These are phyloP conservation scores for Drosophila ananassae DNA, from an alignment of 1,140 invertebrate genomes.

Conservation along the genomic window DNA sequence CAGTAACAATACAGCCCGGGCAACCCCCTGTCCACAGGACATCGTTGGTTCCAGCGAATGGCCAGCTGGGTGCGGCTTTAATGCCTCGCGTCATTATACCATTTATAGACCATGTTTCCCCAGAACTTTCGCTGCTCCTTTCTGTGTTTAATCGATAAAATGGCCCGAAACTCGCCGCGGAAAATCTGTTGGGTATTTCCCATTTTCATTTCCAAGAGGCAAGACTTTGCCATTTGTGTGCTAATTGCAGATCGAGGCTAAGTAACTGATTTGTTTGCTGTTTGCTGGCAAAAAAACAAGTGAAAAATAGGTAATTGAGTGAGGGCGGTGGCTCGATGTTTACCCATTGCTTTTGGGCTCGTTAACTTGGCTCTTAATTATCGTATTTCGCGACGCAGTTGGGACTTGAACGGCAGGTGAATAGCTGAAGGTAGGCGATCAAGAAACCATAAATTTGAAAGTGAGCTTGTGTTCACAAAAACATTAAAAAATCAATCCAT, in stretches of 20 bases:
- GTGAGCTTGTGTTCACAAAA: not conserved
- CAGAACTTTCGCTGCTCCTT: slow-evolving; percentile 68
- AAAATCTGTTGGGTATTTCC: slow-evolving; percentile 28
- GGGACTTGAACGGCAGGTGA: not conserved
- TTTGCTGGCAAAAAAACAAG: not conserved
- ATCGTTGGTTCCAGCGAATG: slow-evolving; percentile 30
- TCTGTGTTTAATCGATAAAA: slow-evolving; percentile 72
- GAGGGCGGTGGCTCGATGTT: slow-evolving; percentile 22
- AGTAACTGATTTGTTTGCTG: slow-evolving; percentile 47
- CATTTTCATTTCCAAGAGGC: slow-evolving; percentile 13
- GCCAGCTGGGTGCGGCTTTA: slow-evolving; percentile 67
- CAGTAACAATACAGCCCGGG: slow-evolving; percentile 10
- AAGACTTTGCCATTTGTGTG: slow-evolving; percentile 30
- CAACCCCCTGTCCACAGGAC: slow-evolving; percentile 62
- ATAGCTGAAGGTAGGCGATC: slow-evolving; percentile 8
- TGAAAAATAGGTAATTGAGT: slow-evolving; percentile 1
- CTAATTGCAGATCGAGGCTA: slow-evolving; percentile 62
- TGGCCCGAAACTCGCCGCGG: slow-evolving; percentile 12
- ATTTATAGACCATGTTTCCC: slow-evolving; percentile 58
- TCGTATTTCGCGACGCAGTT: slow-evolving; percentile 56
- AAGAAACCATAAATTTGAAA: slow-evolving; percentile 13
- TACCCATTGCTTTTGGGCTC: slow-evolving; percentile 39
- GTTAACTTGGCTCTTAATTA: slow-evolving; percentile 58
- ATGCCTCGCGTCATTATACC: slow-evolving; percentile 70
- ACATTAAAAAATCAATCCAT: not conserved